A percentile compares a stretch with the other conserved stretches of the same genome.
phyloP scores from a whole-genome alignment of 2,888 invertebrate species.

The Calameuta idolon region DNA sequence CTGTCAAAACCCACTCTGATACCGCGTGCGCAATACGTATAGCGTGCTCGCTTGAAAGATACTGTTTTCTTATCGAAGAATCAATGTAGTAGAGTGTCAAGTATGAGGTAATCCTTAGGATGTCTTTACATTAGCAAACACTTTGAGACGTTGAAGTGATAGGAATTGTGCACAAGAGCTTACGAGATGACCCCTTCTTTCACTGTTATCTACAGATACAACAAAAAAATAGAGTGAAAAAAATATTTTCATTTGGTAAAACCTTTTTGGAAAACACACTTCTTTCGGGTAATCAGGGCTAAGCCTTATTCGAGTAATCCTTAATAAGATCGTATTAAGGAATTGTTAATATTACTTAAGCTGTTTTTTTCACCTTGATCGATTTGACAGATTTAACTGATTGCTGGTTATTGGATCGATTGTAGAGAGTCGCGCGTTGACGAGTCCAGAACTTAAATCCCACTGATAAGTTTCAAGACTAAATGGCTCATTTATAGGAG shows the following conservation, averaged over 20 bases:
- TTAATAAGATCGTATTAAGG: background rate
- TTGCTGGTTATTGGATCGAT: background rate
- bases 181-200: background rate
- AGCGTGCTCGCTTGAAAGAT: background rate
- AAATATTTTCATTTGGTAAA: background rate
- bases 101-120: background rate
- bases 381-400: background rate
- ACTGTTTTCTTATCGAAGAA: background rate
- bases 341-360: background rate
- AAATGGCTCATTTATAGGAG: slow-evolving; percentile 44
- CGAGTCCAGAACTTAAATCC: background rate
- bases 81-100: background rate
- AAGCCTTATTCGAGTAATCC: background rate
- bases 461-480: slow-evolving; percentile 23
- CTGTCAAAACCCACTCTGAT: background rate
- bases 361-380: background rate
- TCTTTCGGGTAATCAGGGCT: background rate
- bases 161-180: background rate
- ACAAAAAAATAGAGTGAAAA: background rate
- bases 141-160: background rate
- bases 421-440: background rate
- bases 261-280: background rate
- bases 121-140: background rate
- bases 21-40: background rate
- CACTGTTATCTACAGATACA: background rate